Base-by-base conservation (phyloP, 1,140 invertebrate species). In the Heliconius melpomene region DNA sequence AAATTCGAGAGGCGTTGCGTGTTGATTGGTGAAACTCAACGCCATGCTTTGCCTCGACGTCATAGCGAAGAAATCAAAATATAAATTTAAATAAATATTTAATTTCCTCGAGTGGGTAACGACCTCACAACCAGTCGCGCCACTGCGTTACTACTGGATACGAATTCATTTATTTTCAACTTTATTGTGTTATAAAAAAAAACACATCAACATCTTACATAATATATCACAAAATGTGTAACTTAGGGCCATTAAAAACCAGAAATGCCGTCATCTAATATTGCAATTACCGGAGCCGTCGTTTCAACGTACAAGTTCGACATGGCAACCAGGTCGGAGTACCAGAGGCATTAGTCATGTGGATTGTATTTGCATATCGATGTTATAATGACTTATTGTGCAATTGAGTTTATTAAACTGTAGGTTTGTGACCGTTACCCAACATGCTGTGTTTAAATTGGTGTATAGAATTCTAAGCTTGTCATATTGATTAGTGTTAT, bases 281-380 rank as follows among this genome's bases (percentile, higher is more conserved):
- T 36, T 72, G 32, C 71, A n/a, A 38, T 72, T 72, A 36, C 29
- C n/a, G 18, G 0, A 26, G 54, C 23, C 18, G 71, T 38, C 71
- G 18, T 40, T n/a, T 36, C 16, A 36, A 38, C 36, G 7, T 20
- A 8, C 29, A 54, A 74, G 2, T 2, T 52, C 23, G 9, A 7
- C 73, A 29, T 74, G 32, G 73, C 73, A 74, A 74, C 73, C 46
- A 40, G 46, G 72, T 26, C 13, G 60, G 60, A 29, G 60, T 29
- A 57, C 13, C 60, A 29, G 13, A 26, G 3, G 60, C 11, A 29
- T 66, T 66, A 66, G 60, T 66, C 60, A 66, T 13, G 29, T 11
- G 9, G n/a, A 23, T 46, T 3, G 23, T 66, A 66, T 66, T 66
- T 66, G 26, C 60, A 66, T 66, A 66, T 66, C 11, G 60, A 66